Percentiles rank a stretch among this genome's conserved stretches.
Conservation (phyloP, 2,797 vertebrate species). For the Siniperca obscura region DNA sequence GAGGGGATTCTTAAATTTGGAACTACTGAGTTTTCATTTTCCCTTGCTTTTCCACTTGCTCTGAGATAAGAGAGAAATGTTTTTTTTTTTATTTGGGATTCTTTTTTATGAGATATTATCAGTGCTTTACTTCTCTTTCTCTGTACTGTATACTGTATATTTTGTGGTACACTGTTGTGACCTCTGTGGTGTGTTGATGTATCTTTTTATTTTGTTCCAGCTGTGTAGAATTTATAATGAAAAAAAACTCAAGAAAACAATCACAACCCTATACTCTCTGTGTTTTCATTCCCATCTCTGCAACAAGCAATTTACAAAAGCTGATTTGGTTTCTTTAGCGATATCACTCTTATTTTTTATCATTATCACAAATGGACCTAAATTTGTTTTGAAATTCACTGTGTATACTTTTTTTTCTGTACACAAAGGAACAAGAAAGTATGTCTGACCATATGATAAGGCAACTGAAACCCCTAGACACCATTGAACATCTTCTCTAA, state of each 20-base stretch:
- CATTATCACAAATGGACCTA: conserved; percentile 3
- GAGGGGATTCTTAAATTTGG: conserved; percentile 73
- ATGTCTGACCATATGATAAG: not conserved
- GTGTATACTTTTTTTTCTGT: not conserved
- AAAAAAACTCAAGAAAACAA: conserved; percentile 73
- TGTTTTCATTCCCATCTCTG: conserved; percentile 64
- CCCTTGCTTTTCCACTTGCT: conserved; percentile 59
- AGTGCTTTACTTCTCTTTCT: conserved; percentile 76
- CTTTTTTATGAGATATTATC: conserved; percentile 66
- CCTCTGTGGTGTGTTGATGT: conserved; percentile 83
- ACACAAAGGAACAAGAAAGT: conserved; percentile 7
- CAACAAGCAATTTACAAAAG: not conserved
- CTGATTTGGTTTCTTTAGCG: not conserved
- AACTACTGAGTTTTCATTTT: conserved; percentile 85
- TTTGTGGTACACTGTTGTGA: conserved; percentile 86
- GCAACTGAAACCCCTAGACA: conserved; percentile 12
- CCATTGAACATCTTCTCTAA: conserved; percentile 18
- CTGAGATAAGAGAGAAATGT: conserved; percentile 63
- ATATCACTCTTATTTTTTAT: conserved; percentile 4
- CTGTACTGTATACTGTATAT: conserved; percentile 84
- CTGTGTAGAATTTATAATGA: conserved; percentile 86
- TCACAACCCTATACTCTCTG: conserved; percentile 48
- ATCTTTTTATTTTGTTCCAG: conserved; percentile 78
- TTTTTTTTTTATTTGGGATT: conserved; percentile 59
- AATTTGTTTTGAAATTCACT: not conserved